phyloP scores from a whole-genome alignment of 1,140 invertebrate species.

The Mactra quadrangularis region DNA sequence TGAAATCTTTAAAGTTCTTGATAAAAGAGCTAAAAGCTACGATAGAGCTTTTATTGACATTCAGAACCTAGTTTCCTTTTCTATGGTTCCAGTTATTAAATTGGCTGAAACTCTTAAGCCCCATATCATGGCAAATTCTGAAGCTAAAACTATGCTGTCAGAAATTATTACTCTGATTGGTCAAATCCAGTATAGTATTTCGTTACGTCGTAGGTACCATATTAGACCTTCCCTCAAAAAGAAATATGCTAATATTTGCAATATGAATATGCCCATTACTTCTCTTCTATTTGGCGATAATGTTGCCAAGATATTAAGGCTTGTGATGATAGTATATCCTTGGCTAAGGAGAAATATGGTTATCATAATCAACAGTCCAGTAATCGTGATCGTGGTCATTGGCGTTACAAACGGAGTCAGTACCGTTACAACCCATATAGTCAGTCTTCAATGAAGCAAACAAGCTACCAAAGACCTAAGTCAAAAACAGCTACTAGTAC shows the following conservation, averaged over 20 bases:
- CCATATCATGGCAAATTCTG: too few species aligned
- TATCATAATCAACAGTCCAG: not conserved
- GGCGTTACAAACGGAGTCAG: not conserved
- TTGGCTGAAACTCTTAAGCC: too few species aligned
- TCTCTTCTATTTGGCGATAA: constrained; percentile 20
- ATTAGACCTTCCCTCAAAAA: constrained; percentile 1
- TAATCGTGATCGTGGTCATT: not conserved
- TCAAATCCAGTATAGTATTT: not conserved
- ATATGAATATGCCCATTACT: not conserved
- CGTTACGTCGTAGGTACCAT: not conserved
- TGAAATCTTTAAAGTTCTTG: constrained; percentile 10
- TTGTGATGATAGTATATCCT: not conserved
- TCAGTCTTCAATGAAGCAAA: too few species aligned
- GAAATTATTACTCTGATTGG: not conserved
- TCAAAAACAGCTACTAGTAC: not conserved
- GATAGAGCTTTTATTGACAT: not conserved
- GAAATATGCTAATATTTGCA: not conserved
- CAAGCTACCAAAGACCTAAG: not conserved
- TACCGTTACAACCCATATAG: not conserved
- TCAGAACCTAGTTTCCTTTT: constrained; percentile 1
- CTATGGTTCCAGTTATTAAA: not conserved
- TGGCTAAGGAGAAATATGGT: not conserved
- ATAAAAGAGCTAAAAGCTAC: not conserved
- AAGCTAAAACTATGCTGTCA: too few species aligned
- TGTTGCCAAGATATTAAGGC: constrained; percentile 7